A percentile compares a stretch with the other conserved stretches of the same genome.
These are phyloP conservation scores for Pachypsylla venusta DNA, from an alignment of 1,140 invertebrate species.

Conservation along the genomic window DNA sequence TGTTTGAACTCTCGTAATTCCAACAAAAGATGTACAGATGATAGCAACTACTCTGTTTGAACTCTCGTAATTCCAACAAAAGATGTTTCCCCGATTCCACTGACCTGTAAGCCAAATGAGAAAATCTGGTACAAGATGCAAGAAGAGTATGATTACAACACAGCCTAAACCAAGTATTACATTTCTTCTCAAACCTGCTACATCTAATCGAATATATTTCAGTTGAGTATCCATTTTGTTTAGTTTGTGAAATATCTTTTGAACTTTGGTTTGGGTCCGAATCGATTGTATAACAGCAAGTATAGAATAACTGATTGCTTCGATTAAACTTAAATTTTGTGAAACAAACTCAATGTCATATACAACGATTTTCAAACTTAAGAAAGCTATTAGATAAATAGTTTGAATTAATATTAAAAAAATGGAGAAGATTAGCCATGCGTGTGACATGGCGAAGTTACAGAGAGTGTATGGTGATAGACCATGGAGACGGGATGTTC, in stretches of 20 bases:
- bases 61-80: no score
- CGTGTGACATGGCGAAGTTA: background rate
- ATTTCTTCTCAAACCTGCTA: background rate
- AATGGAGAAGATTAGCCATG: background rate
- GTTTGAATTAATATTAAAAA: background rate
- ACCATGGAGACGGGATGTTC: background rate
- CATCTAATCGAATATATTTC: background rate
- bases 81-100: no score
- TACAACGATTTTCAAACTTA: background rate
- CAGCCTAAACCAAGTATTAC: background rate
- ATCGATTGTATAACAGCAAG: background rate
- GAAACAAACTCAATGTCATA: background rate
- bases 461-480: background rate
- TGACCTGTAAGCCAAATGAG: conserved; percentile 5
- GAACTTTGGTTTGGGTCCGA: background rate
- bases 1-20: no score
- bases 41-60: no score
- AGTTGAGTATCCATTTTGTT: conserved; percentile 4
- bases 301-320: background rate
- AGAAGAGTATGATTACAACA: background rate
- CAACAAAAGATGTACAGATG: no score
- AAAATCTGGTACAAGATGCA: background rate
- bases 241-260: background rate
- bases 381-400: background rate
- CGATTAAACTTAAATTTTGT: background rate